These are phyloP conservation scores for Arctopsyche grandis DNA, from an alignment of 1,140 invertebrate species.

Conservation along the genomic window DNA sequence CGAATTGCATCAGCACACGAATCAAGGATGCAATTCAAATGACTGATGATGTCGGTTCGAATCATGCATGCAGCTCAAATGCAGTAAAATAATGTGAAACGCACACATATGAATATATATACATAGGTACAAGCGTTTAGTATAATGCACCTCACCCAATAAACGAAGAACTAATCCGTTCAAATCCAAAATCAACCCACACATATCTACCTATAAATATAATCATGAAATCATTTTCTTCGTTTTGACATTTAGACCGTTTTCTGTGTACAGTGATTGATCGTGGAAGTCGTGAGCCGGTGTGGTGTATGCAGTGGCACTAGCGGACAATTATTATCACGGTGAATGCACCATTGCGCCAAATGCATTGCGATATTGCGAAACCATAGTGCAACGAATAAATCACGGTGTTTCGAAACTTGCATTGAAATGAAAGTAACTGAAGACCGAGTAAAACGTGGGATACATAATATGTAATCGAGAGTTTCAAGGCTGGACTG, in stretches of 20 bases:
- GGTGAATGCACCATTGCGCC: background rate
- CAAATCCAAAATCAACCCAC: no score
- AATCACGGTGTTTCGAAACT: slow-evolving; percentile 16
- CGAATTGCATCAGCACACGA: slow-evolving; percentile 11
- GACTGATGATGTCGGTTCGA: background rate
- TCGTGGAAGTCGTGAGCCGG: no score
- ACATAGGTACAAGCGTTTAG: no score
- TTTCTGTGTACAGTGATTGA: no score
- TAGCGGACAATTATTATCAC: slow-evolving; percentile 15
- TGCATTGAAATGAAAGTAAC: slow-evolving; percentile 25
- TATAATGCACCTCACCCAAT: no score
- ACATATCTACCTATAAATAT: no score
- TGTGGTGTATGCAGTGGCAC: background rate
- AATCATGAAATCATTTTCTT: no score
- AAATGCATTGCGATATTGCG: background rate
- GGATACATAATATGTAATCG: slow-evolving; percentile 3
- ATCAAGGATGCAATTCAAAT: slow-evolving; percentile 22
- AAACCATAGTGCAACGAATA: slow-evolving; percentile 23
- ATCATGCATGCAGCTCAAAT: background rate
- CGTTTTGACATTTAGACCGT: no score
- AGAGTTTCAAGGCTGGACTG: slow-evolving; percentile 28
- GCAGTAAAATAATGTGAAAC: background rate
- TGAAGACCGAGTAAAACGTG: slow-evolving; percentile 15
- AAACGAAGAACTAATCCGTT: no score
- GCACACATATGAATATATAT: background rate